Conservation (phyloP, 2,888 invertebrate species). For the Nudaria mundana region DNA sequence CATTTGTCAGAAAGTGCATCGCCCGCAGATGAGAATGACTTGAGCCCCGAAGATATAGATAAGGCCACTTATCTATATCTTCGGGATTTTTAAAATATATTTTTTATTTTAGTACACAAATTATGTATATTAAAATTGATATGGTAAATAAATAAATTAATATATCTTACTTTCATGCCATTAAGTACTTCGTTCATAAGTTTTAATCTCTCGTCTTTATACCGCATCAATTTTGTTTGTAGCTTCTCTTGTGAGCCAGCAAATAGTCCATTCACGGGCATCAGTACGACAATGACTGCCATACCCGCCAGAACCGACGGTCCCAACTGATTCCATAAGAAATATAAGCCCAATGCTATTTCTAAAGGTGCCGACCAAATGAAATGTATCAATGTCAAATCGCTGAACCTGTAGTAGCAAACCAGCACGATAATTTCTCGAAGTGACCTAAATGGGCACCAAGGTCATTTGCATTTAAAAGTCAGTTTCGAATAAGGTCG, state of each 20-base stretch:
- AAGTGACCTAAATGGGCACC: neutral
- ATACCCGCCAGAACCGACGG: slow-evolving; percentile 93
- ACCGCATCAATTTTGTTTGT: slow-evolving; percentile 91
- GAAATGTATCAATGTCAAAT: slow-evolving; percentile 86
- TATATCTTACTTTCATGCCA: slow-evolving; percentile 86
- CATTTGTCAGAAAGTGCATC: no score
- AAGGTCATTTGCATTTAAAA: no score
- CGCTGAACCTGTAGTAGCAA: slow-evolving; percentile 81
- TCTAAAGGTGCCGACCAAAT: slow-evolving; percentile 92
- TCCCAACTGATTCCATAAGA: slow-evolving; percentile 87
- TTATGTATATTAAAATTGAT: no score
- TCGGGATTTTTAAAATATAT: no score
- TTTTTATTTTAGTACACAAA: no score
- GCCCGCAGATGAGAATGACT: no score
- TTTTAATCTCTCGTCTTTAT: slow-evolving; percentile 92
- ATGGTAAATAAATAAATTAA: no score
- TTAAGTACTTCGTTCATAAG: slow-evolving; percentile 93
- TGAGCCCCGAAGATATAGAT: no score
- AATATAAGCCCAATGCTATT: slow-evolving; percentile 88
- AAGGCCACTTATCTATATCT: no score
- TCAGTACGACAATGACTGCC: slow-evolving; percentile 92
- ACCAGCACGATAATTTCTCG: neutral
- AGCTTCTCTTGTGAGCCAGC: slow-evolving; percentile 86
- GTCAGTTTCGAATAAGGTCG: no score
- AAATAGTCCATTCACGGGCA: slow-evolving; percentile 90